phyloP scores from a whole-genome alignment of 2,113 vertebrate species.

The Atherinomorus stipes region DNA sequence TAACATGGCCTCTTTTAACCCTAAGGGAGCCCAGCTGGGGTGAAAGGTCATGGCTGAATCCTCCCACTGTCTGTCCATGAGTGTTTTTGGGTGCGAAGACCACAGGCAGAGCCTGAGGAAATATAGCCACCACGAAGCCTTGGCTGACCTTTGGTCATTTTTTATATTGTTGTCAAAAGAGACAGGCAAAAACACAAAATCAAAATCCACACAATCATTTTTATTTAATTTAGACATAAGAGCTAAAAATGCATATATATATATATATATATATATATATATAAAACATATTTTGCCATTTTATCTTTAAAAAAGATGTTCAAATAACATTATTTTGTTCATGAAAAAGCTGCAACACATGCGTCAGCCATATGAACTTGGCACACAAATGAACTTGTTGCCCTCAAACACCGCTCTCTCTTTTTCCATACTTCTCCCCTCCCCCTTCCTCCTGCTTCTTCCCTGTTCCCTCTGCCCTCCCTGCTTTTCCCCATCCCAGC shows the following conservation, averaged over 20 bases:
- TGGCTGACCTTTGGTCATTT: slow-evolving; percentile 58
- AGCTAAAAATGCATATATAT: background rate
- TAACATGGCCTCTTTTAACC: slow-evolving; percentile 66
- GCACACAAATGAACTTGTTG: slow-evolving; percentile 42
- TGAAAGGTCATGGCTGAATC: slow-evolving; percentile 68
- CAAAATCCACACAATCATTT: slow-evolving; percentile 24
- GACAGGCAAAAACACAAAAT: background rate
- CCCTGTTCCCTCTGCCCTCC: too few species aligned
- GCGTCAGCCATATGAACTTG: slow-evolving; percentile 47
- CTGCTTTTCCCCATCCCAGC: slow-evolving; percentile 5
- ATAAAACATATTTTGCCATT: slow-evolving; percentile 2
- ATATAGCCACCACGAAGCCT: slow-evolving; percentile 58
- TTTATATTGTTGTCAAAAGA: slow-evolving; percentile 26
- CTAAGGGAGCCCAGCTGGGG: slow-evolving; percentile 57
- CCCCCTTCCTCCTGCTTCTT: background rate
- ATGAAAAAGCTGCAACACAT: slow-evolving; percentile 9
- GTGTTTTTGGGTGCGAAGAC: slow-evolving; percentile 72
- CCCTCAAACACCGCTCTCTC: background rate
- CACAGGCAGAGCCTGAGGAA: slow-evolving; percentile 68
- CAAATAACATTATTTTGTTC: background rate
- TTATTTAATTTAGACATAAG: slow-evolving; percentile 2
- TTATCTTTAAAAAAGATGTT: slow-evolving; percentile 10
- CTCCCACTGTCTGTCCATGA: slow-evolving; percentile 77
- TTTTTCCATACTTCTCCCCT: background rate
- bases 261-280: too few species aligned